phyloP scores from a whole-genome alignment of 2,888 invertebrate species.

The Megamerina dolium region DNA sequence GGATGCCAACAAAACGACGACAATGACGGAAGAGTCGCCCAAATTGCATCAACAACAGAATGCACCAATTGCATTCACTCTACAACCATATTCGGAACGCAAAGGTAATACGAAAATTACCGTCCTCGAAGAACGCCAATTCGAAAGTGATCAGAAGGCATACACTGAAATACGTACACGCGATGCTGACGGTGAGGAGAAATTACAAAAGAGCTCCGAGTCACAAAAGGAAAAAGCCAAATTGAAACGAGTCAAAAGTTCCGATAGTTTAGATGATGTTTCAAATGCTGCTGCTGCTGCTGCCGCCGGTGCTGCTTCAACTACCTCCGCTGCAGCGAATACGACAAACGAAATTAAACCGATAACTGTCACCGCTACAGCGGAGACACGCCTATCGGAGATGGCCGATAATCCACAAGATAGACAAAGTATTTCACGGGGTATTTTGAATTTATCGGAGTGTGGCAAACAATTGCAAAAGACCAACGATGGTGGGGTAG shows the following conservation, averaged over 20 bases:
- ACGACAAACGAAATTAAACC: slow-evolving; percentile 23
- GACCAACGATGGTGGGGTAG: slow-evolving; percentile 28
- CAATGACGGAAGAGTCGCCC: background rate
- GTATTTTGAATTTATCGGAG: slow-evolving; percentile 49
- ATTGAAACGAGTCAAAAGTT: slow-evolving; percentile 39
- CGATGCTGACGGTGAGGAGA: slow-evolving; percentile 38
- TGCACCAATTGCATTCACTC: slow-evolving; percentile 30
- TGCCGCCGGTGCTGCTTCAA: background rate
- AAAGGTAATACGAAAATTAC: slow-evolving; percentile 25
- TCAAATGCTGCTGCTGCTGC: slow-evolving; percentile 24
- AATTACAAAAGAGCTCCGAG: slow-evolving; percentile 36
- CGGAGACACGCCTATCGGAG: slow-evolving; percentile 44
- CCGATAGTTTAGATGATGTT: slow-evolving; percentile 32
- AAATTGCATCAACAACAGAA: background rate
- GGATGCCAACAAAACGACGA: slow-evolving; percentile 7
- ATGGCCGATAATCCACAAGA: slow-evolving; percentile 40
- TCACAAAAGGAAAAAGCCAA: slow-evolving; percentile 37
- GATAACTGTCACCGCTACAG: slow-evolving; percentile 44
- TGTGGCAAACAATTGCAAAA: slow-evolving; percentile 41
- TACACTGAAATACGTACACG: slow-evolving; percentile 34
- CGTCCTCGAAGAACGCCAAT: slow-evolving; percentile 36
- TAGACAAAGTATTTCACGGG: slow-evolving; percentile 47
- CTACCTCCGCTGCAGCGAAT: background rate
- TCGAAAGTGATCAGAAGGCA: slow-evolving; percentile 35
- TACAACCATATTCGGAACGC: slow-evolving; percentile 38